These are phyloP conservation scores for Agelas oroides DNA, from an alignment of 37 sponge, comb jelly and placozoan species.

Conservation along the genomic window DNA sequence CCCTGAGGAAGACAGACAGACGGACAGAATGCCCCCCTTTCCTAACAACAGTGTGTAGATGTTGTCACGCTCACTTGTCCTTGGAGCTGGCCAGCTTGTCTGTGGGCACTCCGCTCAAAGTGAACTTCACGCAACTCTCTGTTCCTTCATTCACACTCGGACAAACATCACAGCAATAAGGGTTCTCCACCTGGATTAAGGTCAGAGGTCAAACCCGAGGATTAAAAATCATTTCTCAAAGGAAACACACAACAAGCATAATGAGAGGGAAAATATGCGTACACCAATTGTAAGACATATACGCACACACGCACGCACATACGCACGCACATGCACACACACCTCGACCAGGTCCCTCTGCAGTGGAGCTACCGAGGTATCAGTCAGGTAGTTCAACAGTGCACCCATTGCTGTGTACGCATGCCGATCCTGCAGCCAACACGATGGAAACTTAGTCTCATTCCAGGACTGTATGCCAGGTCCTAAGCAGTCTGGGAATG, in stretches of 20 bases:
- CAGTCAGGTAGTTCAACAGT: conserved; percentile 79
- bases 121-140: conserved; percentile 59
- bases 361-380: conserved; percentile 94
- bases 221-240: not conserved
- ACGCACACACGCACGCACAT: not conserved
- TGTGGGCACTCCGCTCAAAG: conserved; percentile 69
- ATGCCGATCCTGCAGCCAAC: conserved; percentile 26
- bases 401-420: conserved; percentile 54
- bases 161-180: conserved; percentile 67
- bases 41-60: too few species aligned
- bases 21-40: too few species aligned
- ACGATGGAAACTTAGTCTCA: too few species aligned
- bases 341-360: conserved; percentile 80
- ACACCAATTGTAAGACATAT: not conserved
- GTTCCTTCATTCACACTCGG: conserved; percentile 54
- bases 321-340: too few species aligned
- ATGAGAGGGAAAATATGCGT: not conserved
- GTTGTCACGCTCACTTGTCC: conserved; percentile 71
- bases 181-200: conserved; percentile 75
- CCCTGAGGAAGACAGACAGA: conserved; percentile 30
- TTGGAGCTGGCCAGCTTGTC: conserved; percentile 50
- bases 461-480: too few species aligned
- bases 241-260: not conserved
- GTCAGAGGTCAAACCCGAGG: conserved; percentile 46
- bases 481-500: too few species aligned